Evolutionary conservation across 64 coral and sea anemone genomes (phyloP).

Genomic region (Montipora capricornis): DNA sequence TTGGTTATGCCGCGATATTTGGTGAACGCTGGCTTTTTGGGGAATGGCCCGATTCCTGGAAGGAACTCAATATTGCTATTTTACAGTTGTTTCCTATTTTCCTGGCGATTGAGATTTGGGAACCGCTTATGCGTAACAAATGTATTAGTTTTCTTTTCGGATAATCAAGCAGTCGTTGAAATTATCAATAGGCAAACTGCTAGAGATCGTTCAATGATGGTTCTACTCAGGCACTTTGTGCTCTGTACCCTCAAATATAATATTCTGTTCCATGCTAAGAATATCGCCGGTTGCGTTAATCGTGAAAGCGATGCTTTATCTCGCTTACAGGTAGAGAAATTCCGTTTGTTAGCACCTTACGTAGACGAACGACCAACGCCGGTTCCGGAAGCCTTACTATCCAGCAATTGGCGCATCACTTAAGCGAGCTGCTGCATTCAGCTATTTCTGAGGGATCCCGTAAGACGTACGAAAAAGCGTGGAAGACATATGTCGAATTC

Average conservation of each 20-base stretch:
- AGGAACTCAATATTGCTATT: too few relatives aligned
- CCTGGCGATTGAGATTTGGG: constrained; percentile 30
- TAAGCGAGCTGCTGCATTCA: not conserved
- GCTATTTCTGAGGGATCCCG: not conserved
- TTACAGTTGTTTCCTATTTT: not conserved
- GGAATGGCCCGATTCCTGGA: too few relatives aligned
- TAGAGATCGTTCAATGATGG: constrained; percentile 3
- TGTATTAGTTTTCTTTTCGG: constrained; percentile 22
- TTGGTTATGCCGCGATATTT: not conserved
- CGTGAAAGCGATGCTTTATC: not conserved
- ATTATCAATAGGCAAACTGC: constrained; percentile 49
- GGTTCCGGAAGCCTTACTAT: not conserved
- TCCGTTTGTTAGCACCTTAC: not conserved
- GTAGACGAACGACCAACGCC: not conserved
- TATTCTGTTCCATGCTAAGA: constrained; percentile 25
- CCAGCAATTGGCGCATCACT: not conserved
- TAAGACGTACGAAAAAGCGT: not conserved
- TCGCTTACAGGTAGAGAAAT: not conserved
- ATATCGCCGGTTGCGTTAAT: not conserved
- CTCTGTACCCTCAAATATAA: constrained; percentile 17
- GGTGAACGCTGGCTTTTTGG: too few relatives aligned
- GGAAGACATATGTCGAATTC: not conserved
- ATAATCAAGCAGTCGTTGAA: constrained; percentile 40
- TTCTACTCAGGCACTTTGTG: not conserved
- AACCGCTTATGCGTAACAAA: not conserved